Base-by-base conservation (phyloP, 2,888 invertebrate species). In the Tachina grossa region DNA sequence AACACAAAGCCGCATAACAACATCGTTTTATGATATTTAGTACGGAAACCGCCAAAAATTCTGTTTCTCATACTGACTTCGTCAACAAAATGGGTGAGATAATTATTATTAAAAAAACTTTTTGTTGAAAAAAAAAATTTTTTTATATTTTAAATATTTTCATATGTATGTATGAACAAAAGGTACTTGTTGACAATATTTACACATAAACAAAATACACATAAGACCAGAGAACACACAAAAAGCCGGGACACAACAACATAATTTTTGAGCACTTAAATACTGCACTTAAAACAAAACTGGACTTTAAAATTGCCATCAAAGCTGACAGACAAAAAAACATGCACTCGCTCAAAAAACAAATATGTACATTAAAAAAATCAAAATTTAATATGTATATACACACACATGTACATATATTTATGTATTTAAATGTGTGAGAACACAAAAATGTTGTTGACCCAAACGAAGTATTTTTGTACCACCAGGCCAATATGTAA, bases 141-240 rank as follows among this genome's bases (percentile, higher is more conserved):
- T 65, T 53, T 71, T 8, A 43, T 68, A 14, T 51, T 66, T 51
- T 41, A 47, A 68, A 82, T 71, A 71, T 66, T 51, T 41, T n/a
- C 59, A 22, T 72, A 65, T 31, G 31, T 31, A 31, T 31, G n/a
- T n/a, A n/a, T n/a, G n/a, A 57, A 75, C 77, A 85, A 86, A 87
- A 80, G 83, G 86, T 84, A 85, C 86, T 82, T 83, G 83, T 85
- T 84, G 83, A 87, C 80, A 86, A 87, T 84, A 83, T 84, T 84
- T 84, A 84, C 86, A 84, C 49, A 79, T 74, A 79, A 77, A 76
- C 16, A 65, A 71, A 13, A 76, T 11, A 66, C 43, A 69, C 49
- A 69, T 65, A 72, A 31, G 69, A 69, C 84, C 79, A 79, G 75
- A 77, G 74, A 61, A 83, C 69, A 45, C 72, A 74, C 22, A 55